Conservation (phyloP, 2,113 vertebrate species). For the Edolisoma coerulescens region DNA sequence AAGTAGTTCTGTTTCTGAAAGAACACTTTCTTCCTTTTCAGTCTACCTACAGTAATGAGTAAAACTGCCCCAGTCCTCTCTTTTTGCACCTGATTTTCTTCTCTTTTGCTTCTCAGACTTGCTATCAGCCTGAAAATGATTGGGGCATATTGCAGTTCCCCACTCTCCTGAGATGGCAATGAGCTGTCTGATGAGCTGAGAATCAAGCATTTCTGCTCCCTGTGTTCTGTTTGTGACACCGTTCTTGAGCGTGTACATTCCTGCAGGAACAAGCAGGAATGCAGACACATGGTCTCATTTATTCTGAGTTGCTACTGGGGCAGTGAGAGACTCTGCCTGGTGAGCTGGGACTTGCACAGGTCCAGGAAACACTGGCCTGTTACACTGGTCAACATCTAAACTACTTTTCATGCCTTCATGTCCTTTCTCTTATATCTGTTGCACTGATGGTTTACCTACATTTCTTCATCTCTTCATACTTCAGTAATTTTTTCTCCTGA, state of each 20-base stretch:
- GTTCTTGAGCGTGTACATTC: rapidly evolving
- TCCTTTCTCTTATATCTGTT: background rate
- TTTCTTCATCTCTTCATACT: background rate
- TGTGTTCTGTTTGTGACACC: rapidly evolving
- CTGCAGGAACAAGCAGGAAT: background rate
- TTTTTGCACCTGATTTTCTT: background rate
- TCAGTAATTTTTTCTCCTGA: background rate
- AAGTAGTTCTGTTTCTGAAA: background rate
- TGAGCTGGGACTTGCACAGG: background rate
- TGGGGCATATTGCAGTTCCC: background rate
- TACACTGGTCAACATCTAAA: background rate
- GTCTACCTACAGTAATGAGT: background rate
- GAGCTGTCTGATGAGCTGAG: background rate
- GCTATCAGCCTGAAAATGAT: background rate
- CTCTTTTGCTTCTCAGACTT: background rate
- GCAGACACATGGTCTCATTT: background rate
- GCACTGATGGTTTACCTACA: background rate
- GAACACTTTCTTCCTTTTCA: background rate
- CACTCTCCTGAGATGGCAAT: background rate
- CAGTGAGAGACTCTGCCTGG: background rate
- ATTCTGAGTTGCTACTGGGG: background rate
- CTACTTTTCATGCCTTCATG: background rate
- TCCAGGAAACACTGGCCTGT: background rate
- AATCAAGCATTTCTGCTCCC: background rate
- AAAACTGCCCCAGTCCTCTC: background rate